A percentile compares a stretch with the other conserved stretches of the same genome.
These are phyloP conservation scores for Cardiocondyla obscurior DNA, from an alignment of 1,140 invertebrate species.

Conservation along the genomic window DNA sequence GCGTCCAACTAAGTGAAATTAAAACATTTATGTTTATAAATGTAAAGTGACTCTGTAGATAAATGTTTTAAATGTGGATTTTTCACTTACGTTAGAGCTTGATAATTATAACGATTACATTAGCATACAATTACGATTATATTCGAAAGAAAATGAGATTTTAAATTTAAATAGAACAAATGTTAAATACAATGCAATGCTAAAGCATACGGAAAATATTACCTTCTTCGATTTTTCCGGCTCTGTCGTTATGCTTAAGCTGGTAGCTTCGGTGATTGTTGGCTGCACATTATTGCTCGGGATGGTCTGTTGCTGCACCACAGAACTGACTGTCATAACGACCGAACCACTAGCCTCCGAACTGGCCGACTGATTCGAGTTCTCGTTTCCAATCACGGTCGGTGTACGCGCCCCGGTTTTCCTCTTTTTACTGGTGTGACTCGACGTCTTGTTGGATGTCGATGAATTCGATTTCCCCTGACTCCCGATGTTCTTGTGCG, in stretches of 20 bases:
- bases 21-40: neutral
- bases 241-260: constrained; percentile 73
- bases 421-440: constrained; percentile 78
- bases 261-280: constrained; percentile 77
- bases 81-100: neutral
- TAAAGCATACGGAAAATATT: neutral
- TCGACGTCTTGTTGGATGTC: constrained; percentile 70
- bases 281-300: constrained; percentile 71
- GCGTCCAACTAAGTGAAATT: too few species aligned
- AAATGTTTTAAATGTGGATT: neutral
- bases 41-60: neutral
- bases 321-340: constrained; percentile 68
- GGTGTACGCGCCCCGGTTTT: constrained; percentile 80
- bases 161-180: neutral
- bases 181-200: neutral
- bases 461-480: constrained; percentile 74
- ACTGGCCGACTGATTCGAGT: constrained; percentile 80
- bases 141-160: too few species aligned
- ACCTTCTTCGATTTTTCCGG: constrained; percentile 78
- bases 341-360: constrained; percentile 78
- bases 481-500: constrained; percentile 64
- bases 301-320: constrained; percentile 66
- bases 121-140: too few species aligned
- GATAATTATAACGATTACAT: too few species aligned
- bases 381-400: constrained; percentile 78